Conservation (phyloP, 2,113 vertebrate species). For the Vulpes ferrilata region DNA sequence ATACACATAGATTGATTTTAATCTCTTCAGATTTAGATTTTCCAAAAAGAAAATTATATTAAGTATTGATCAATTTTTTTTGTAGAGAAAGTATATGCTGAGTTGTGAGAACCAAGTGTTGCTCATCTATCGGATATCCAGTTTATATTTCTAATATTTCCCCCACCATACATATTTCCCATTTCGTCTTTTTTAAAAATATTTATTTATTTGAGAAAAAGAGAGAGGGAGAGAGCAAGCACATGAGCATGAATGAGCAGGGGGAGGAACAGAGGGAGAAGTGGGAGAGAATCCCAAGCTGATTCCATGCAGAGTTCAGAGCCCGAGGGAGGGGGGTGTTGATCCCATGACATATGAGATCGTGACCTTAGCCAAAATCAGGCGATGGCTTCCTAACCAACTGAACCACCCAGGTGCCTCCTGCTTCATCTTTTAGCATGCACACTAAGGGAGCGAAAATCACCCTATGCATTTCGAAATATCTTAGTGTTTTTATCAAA, state of each 20-base stretch:
- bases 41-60: background rate
- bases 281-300: too few species aligned
- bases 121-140: background rate
- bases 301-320: too few species aligned
- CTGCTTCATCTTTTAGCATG: background rate
- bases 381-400: too few species aligned
- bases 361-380: too few species aligned
- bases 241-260: too few species aligned
- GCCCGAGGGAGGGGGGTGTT: too few species aligned
- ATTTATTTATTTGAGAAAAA: too few species aligned
- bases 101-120: background rate
- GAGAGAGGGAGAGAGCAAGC: too few species aligned
- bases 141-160: background rate
- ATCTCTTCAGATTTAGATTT: background rate
- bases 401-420: too few species aligned
- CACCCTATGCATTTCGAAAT: background rate
- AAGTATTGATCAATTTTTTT: background rate
- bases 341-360: too few species aligned
- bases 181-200: background rate
- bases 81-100: background rate
- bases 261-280: too few species aligned
- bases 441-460: background rate
- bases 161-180: fast-evolving
- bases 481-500: background rate
- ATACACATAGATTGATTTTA: background rate